These are phyloP conservation scores for Limanda limanda DNA, from an alignment of 2,113 vertebrate species.

Conservation along the genomic window DNA sequence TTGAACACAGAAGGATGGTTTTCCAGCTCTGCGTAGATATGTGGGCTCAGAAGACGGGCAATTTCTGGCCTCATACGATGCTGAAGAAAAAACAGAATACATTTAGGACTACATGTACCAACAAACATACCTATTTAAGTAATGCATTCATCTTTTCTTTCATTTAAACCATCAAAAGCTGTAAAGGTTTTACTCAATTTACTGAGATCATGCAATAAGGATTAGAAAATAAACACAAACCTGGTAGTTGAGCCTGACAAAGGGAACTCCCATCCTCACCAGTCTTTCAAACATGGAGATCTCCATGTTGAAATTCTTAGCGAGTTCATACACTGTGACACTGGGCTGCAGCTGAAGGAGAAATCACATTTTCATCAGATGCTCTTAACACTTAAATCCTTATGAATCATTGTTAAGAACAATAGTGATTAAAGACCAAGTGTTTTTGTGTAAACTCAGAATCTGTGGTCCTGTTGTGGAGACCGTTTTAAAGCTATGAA, in stretches of 20 bases:
- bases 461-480: neutral
- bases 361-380: constrained; percentile 5
- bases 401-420: neutral
- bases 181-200: neutral
- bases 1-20: constrained; percentile 92
- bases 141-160: neutral
- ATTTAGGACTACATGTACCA: neutral
- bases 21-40: constrained; percentile 90
- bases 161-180: neutral
- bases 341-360: constrained; percentile 88
- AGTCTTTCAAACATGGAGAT: constrained; percentile 97
- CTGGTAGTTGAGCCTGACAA: constrained; percentile 92
- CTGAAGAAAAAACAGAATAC: constrained; percentile 70
- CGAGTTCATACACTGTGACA: constrained; percentile 93
- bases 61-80: constrained; percentile 97
- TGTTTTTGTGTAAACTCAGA: neutral
- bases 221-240: constrained; percentile 69
- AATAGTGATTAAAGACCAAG: too few species aligned
- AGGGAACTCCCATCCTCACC: constrained; percentile 88
- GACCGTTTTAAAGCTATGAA: neutral
- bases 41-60: constrained; percentile 89
- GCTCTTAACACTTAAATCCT: neutral
- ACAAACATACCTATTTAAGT: neutral
- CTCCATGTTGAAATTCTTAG: constrained; percentile 93
- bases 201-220: neutral